phyloP scores from a whole-genome alignment of 2,113 vertebrate species.

The Okapia johnstoni region DNA sequence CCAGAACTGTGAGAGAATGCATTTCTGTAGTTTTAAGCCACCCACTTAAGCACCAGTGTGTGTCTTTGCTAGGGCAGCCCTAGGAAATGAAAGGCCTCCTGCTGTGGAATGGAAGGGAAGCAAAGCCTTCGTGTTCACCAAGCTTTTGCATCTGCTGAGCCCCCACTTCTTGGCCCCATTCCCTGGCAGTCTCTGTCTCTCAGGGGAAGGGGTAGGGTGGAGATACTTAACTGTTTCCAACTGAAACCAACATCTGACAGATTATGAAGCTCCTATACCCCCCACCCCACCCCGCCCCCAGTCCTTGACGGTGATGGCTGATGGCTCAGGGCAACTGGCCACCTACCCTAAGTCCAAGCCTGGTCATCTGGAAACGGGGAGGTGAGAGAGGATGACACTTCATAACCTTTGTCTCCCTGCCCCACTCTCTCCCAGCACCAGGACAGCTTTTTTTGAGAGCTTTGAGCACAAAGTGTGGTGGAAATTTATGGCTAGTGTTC shows the following conservation, averaged over 20 bases:
- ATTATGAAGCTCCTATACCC: not conserved
- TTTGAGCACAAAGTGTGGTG: not conserved
- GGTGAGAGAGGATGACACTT: not conserved
- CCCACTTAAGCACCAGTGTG: not conserved
- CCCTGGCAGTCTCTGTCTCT: not conserved
- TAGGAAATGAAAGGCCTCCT: not conserved
- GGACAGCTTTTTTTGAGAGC: not conserved
- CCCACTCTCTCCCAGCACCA: too few species aligned
- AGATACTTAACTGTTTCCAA: not conserved
- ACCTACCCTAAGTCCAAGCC: not conserved
- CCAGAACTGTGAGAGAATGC: not conserved
- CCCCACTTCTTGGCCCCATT: not conserved
- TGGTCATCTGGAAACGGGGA: not conserved
- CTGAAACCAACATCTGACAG: not conserved
- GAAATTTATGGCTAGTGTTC: conserved; percentile 32
- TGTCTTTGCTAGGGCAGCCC: not conserved
- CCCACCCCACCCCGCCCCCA: not conserved
- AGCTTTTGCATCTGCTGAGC: not conserved
- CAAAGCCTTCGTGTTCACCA: not conserved
- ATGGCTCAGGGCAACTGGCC: not conserved
- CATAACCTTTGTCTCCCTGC: not conserved
- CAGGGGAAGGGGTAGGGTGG: not conserved
- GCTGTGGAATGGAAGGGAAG: not conserved
- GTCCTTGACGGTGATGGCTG: not conserved
- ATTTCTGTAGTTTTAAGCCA: not conserved